These are phyloP conservation scores for Gobiocypris rarus DNA, from an alignment of 2,113 vertebrate species.

Conservation along the genomic window DNA sequence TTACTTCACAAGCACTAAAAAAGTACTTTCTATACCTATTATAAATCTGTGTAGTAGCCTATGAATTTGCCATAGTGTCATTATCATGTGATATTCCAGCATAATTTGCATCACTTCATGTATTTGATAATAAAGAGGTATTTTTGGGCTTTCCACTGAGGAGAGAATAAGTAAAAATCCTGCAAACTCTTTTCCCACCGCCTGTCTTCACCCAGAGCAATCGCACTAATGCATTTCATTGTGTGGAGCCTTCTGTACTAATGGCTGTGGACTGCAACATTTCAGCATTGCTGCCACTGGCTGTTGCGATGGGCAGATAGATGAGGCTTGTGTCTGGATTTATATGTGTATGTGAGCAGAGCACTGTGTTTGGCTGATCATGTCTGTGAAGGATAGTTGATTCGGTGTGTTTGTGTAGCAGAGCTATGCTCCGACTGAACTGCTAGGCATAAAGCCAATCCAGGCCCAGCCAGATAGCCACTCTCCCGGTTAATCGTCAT, in stretches of 20 bases:
- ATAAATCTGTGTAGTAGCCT: too few relatives aligned
- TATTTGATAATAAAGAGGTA: background rate
- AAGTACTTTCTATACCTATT: too few relatives aligned
- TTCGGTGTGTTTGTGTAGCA: constrained; percentile 23
- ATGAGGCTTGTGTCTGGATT: constrained; percentile 38
- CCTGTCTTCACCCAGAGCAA: constrained; percentile 43
- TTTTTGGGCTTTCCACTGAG: background rate
- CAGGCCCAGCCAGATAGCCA: constrained; percentile 50
- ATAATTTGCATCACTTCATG: too few relatives aligned
- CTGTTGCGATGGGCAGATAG: constrained; percentile 26
- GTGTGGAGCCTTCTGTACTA: constrained; percentile 41
- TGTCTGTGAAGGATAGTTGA: background rate
- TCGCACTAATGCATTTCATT: constrained; percentile 51
- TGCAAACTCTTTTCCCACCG: constrained; percentile 33
- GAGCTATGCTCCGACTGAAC: constrained; percentile 32
- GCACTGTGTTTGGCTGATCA: constrained; percentile 1
- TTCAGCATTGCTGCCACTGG: constrained; percentile 20
- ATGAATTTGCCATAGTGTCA: too few relatives aligned
- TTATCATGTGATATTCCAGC: too few relatives aligned
- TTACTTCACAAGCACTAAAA: too few relatives aligned
- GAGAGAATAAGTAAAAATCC: background rate
- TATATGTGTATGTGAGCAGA: background rate
- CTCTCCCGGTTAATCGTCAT: constrained; percentile 56
- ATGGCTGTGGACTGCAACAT: constrained; percentile 41
- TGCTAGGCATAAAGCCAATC: constrained; percentile 39